Base-by-base conservation (phyloP, 2,888 invertebrate species). In the Frankliniella intonsa region DNA sequence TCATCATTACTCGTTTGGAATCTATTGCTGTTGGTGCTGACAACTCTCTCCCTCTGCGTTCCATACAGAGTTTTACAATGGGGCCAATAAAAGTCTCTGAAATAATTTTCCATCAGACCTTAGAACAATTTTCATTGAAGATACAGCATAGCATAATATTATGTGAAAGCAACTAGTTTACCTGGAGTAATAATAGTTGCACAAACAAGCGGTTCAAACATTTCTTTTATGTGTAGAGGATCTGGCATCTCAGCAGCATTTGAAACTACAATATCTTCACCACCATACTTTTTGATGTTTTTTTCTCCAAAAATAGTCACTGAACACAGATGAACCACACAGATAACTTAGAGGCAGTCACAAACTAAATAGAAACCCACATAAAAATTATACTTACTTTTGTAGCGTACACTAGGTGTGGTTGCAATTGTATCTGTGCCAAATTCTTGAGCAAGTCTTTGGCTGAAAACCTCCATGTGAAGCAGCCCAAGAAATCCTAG, bases 101-200 rank as follows among this genome's bases (percentile, higher is more conserved):
- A 85, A 83, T 55, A 65, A 83, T 14, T 0, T 38, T 38, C 3
- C 38, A 38, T 38, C 3, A 38, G 12, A 55, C 0, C 11, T 25
- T 25, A 25, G n/a, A 69, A 69, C 69, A 76, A 76, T 8, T 22
- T 25, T 8, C 8, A 25, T 76, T 22, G 22, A 25, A 22, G 11
- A 0, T 17, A 55, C 55, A 8, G 38, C 9, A 55, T 49, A 25
- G 8, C 22, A 50, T 12, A 17, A 27, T 49, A 14, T 49, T 81
- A n/a, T 27, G 51, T 65, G 25, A 82, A 76, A 83, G 50, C 25
- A 62, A 49, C 38, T 38, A 5, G 38, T 38, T 38, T 88, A 89
- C 90, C 89, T 82, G 98, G 98, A 0, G 95, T 93, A 86, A 98
- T 95, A 83, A 98, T 94, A 7, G 97, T 97, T 81, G 95, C 96